Evolutionary conservation across 1,140 invertebrate species (phyloP).

Genomic region (Drosophila kurseongensis): DNA sequence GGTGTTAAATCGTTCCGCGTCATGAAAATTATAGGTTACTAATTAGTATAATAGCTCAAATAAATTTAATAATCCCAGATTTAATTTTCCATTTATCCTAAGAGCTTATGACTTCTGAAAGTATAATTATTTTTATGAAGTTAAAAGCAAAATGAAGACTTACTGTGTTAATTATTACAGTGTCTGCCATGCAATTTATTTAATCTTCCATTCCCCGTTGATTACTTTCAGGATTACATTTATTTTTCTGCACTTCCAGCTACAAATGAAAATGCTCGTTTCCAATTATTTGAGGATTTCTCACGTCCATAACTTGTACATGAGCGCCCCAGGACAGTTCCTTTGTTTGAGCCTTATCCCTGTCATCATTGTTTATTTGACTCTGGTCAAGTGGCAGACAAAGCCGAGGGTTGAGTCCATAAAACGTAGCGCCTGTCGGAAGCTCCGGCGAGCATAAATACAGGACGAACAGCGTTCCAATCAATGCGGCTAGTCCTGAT

Average conservation of each 20-base stretch:
- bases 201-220: constrained; percentile 34
- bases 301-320: constrained; percentile 32
- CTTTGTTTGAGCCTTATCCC: constrained; percentile 33
- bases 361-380: constrained; percentile 69
- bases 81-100: background rate
- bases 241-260: constrained; percentile 27
- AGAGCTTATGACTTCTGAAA: background rate
- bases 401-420: constrained; percentile 37
- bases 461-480: constrained; percentile 45
- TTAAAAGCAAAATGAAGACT: constrained; percentile 6
- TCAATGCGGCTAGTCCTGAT: constrained; percentile 68
- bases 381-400: constrained; percentile 49
- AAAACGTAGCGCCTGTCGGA: constrained; percentile 62
- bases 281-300: constrained; percentile 38
- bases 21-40: background rate
- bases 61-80: background rate
- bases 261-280: constrained; percentile 23
- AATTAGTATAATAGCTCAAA: background rate
- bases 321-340: constrained; percentile 25
- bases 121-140: constrained; percentile 3
- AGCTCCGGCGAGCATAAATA: constrained; percentile 56
- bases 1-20: background rate
- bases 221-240: constrained; percentile 28
- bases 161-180: constrained; percentile 20
- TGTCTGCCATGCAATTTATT: constrained; percentile 25